Evolutionary conservation across 2,888 invertebrate species (phyloP).

Genomic region (Tenthredo notha): DNA sequence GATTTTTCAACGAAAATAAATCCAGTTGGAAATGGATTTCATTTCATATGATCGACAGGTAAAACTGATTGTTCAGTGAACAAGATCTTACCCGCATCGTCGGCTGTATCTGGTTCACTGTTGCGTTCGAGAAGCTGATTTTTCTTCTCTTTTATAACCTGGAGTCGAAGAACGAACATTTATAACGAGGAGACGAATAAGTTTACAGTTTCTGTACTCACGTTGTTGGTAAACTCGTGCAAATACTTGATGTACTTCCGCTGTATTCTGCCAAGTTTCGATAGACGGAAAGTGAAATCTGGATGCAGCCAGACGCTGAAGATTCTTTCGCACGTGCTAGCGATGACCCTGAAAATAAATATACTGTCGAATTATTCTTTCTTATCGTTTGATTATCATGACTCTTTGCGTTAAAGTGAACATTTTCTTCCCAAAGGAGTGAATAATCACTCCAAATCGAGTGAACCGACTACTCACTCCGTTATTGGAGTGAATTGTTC

Average conservation of each 20-base stretch:
- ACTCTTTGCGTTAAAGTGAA: not conserved
- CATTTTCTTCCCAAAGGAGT: too few species aligned
- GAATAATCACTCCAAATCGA: too few species aligned
- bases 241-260: slow-evolving; percentile 64
- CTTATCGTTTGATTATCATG: too few species aligned
- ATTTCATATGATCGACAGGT: not conserved
- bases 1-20: not conserved
- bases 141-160: too few species aligned
- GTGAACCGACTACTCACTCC: too few species aligned
- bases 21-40: not conserved
- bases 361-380: slow-evolving; percentile 67
- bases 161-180: not conserved
- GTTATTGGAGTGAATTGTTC: too few species aligned
- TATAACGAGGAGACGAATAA: not conserved
- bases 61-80: not conserved
- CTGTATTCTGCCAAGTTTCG: slow-evolving; percentile 73
- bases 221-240: not conserved
- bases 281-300: too few species aligned
- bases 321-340: too few species aligned
- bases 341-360: too few species aligned
- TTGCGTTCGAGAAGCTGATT: not conserved
- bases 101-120: too few species aligned
- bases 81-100: slow-evolving; percentile 25
- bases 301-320: too few species aligned
- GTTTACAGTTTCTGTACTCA: not conserved